Conservation (phyloP, 2,888 invertebrate species). For the Nebria brevicollis region DNA sequence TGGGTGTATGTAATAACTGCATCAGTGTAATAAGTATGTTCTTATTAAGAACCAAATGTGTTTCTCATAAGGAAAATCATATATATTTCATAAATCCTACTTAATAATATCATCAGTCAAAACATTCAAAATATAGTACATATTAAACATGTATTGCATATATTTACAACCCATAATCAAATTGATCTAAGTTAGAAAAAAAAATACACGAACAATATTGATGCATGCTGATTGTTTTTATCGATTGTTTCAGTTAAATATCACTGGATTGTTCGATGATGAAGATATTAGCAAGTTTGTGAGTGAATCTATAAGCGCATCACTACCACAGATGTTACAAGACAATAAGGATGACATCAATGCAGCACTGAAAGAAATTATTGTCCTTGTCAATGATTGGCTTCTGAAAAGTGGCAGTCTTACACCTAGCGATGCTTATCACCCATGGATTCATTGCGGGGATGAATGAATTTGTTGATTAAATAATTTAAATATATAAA, state of each 20-base stretch:
- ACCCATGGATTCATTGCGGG: background rate
- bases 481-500: no score
- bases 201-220: background rate
- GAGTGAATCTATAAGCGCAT: background rate
- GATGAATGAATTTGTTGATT: background rate
- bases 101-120: no score
- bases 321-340: background rate
- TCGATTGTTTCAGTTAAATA: background rate
- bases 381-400: background rate
- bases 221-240: background rate
- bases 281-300: background rate
- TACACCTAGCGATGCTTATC: background rate
- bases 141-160: no score
- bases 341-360: slow-evolving; percentile 6
- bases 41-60: no score
- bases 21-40: no score
- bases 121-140: no score
- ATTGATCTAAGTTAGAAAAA: background rate
- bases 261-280: background rate
- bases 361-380: background rate
- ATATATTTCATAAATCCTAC: no score
- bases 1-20: no score
- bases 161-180: background rate
- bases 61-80: no score
- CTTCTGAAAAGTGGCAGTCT: background rate